Conservation (phyloP, 2,113 vertebrate genomes). For the Eublepharis macularius region DNA sequence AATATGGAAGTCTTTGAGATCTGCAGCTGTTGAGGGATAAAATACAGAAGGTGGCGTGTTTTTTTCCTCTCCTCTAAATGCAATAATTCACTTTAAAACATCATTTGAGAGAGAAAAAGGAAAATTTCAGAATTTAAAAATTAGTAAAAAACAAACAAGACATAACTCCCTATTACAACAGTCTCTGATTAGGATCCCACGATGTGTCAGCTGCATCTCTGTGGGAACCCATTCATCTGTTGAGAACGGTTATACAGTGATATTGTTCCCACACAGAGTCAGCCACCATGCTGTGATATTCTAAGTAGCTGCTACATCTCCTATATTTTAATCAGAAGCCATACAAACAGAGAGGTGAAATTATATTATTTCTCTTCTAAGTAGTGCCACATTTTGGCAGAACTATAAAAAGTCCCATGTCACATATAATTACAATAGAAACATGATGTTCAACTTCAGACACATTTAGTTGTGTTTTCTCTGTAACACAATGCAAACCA, state of each 20-base stretch:
- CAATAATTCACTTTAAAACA: constrained; percentile 79
- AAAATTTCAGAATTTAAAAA: constrained; percentile 63
- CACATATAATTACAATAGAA: too few relatives aligned
- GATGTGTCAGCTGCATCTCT: not conserved
- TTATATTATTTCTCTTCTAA: not conserved
- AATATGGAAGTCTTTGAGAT: constrained; percentile 74
- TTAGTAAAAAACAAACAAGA: constrained; percentile 29
- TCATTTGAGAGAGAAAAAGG: constrained; percentile 48
- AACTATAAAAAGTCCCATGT: not conserved
- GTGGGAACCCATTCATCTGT: not conserved
- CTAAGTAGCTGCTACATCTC: not conserved
- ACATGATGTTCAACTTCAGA: too few relatives aligned
- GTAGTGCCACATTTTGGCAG: not conserved
- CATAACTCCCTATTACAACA: constrained; percentile 66
- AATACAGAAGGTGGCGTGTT: constrained; percentile 64
- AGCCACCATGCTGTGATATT: not conserved
- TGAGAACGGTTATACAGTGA: not conserved
- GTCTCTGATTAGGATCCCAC: not conserved
- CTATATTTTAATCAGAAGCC: not conserved
- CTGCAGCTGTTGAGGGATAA: constrained; percentile 68
- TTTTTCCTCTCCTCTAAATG: constrained; percentile 69
- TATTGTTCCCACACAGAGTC: not conserved
- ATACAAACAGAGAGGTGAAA: not conserved
- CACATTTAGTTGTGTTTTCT: too few relatives aligned
- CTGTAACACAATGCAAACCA: too few relatives aligned